Conservation (phyloP, 2,888 invertebrate species). For the Ligdia adustata region DNA sequence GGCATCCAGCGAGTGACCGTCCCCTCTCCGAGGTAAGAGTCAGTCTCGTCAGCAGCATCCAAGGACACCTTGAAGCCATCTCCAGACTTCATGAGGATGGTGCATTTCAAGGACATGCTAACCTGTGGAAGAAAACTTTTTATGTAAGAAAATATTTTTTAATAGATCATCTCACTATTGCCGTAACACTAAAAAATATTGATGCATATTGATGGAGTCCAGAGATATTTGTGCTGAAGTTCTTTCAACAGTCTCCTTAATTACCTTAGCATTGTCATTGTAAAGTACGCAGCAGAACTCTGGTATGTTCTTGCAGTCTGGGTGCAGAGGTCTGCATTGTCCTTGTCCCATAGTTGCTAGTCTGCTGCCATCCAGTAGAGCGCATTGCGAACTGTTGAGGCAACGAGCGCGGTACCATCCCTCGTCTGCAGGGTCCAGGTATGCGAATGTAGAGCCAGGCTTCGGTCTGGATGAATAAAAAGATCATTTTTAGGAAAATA, state of each 20-base stretch:
- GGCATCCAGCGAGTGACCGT: conserved; percentile 60
- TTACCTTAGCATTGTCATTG: conserved; percentile 44
- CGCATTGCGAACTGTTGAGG: conserved; percentile 43
- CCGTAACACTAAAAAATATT: no score
- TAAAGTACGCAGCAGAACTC: conserved; percentile 62
- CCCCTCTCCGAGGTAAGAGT: conserved; percentile 42
- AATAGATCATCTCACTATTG: no score
- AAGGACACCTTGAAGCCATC: conserved; percentile 46
- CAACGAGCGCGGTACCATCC: conserved; percentile 70
- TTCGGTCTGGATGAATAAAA: conserved; percentile 42
- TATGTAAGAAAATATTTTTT: no score
- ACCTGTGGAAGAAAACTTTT: conserved; percentile 41
- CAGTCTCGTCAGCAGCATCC: conserved; percentile 40
- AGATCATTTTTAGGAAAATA: no score
- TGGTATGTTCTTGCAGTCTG: conserved; percentile 44
- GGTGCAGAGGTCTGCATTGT: conserved; percentile 41
- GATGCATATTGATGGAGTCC: no score
- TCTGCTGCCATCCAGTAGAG: conserved; percentile 57
- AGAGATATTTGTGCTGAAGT: no score
- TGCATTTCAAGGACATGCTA: conserved; percentile 49
- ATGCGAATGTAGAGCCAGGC: conserved; percentile 59
- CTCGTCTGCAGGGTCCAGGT: conserved; percentile 51
- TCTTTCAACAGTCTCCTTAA: no score
- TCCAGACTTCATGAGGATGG: conserved; percentile 40
- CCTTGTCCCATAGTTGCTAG: conserved; percentile 34